phyloP scores from a whole-genome alignment of 2,888 invertebrate genomes.

The Idaea aversata region DNA sequence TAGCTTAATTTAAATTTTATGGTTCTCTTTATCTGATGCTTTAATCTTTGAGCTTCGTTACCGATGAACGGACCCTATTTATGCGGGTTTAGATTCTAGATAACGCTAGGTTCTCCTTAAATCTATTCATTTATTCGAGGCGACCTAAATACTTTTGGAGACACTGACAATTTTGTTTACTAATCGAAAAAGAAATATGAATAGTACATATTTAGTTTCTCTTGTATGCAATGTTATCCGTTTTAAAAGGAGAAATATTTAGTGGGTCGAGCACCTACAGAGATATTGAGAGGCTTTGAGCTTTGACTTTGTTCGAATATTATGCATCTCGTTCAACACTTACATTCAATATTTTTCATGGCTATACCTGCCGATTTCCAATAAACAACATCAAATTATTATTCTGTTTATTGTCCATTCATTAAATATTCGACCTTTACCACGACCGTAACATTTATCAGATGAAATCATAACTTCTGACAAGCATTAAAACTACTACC shows the following conservation, averaged over 20 bases:
- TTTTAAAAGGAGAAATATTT: not conserved
- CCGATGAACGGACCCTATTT: not conserved
- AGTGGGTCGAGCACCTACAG: not conserved
- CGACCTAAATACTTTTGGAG: not conserved
- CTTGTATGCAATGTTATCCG: not conserved
- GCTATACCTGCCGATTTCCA: not conserved
- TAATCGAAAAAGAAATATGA: too few relatives aligned
- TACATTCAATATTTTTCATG: not conserved
- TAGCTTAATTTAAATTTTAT: not conserved
- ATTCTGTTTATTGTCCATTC: constrained; percentile 6
- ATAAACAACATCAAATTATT: constrained; percentile 3
- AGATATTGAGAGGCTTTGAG: not conserved
- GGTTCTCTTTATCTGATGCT: not conserved
- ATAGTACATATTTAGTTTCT: not conserved
- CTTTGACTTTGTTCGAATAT: not conserved
- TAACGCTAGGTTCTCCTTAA: not conserved
- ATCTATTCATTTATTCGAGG: not conserved
- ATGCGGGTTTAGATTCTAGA: not conserved
- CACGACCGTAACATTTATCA: constrained; percentile 16
- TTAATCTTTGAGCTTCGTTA: not conserved
- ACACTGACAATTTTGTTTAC: not conserved
- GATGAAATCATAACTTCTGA: constrained; percentile 29
- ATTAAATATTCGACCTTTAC: constrained; percentile 8
- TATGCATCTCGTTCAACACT: not conserved
- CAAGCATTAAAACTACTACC: constrained; percentile 34